phyloP scores from a whole-genome alignment of 2,797 vertebrate species.

The Pipistrellus kuhlii region DNA sequence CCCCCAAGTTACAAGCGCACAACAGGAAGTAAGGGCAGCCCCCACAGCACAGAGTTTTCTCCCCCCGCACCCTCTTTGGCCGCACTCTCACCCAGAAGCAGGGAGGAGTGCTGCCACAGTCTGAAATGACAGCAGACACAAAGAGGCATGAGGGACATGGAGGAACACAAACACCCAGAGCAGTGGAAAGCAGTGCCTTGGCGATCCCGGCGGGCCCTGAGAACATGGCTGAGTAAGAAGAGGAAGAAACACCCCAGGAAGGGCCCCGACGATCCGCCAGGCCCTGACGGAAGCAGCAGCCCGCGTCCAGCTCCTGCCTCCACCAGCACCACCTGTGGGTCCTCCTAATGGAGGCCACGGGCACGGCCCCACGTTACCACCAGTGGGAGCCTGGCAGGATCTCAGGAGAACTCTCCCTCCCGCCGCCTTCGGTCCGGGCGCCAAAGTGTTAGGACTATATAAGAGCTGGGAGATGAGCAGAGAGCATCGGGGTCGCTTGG shows the following conservation, averaged over 20 bases:
- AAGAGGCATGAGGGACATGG: background rate
- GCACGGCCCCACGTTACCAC: background rate
- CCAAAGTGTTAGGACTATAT: background rate
- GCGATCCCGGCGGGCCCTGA: background rate
- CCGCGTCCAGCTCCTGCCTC: background rate
- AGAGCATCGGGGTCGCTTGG: background rate
- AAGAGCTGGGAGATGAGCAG: background rate
- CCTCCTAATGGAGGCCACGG: background rate
- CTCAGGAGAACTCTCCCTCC: background rate
- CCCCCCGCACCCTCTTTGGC: background rate
- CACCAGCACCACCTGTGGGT: fast-evolving
- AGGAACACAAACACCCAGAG: background rate
- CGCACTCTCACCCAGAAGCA: background rate
- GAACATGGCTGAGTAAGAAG: background rate
- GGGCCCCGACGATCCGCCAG: fast-evolving
- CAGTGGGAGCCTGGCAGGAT: background rate
- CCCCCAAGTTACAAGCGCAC: background rate
- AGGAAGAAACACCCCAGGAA: background rate
- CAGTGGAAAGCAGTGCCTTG: background rate
- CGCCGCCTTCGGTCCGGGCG: too few species aligned
- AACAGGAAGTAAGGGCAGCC: background rate
- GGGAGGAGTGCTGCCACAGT: background rate
- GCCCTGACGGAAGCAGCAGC: background rate
- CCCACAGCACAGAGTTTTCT: background rate
- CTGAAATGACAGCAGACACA: constrained; percentile 22